Evolutionary conservation across 2,797 vertebrate species (phyloP).

Genomic region (Betta splendens): DNA sequence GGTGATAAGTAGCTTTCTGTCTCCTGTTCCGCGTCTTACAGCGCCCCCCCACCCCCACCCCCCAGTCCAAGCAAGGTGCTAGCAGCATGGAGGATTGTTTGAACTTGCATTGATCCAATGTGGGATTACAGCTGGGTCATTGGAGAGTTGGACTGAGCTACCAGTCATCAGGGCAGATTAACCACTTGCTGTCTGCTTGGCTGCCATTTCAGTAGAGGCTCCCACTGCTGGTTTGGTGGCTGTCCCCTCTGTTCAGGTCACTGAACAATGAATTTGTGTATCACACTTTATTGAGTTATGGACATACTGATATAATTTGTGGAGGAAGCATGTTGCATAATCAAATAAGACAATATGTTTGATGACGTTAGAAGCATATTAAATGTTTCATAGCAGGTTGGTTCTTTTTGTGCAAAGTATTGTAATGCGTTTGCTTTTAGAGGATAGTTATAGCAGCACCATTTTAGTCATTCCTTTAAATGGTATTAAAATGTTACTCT

Average conservation of each 20-base stretch:
- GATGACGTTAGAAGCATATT: no score
- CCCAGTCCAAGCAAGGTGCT: conserved; percentile 70
- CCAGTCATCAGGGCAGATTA: conserved; percentile 80
- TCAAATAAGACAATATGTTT: conserved; percentile 35
- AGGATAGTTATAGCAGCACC: conserved; percentile 39
- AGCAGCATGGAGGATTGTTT: conserved; percentile 78
- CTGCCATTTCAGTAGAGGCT: conserved; percentile 66
- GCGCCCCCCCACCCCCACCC: conserved; percentile 65
- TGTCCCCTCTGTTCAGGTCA: conserved; percentile 53
- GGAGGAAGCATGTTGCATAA: conserved; percentile 26
- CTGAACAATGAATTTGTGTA: conserved; percentile 44
- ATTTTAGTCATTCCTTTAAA: conserved; percentile 47
- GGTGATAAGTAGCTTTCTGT: conserved; percentile 82
- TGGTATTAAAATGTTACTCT: conserved; percentile 48
- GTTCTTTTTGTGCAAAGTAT: conserved; percentile 29
- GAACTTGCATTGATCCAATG: conserved; percentile 81
- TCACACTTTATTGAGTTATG: conserved; percentile 21
- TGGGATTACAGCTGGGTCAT: conserved; percentile 81
- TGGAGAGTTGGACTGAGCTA: conserved; percentile 75
- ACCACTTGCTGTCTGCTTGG: conserved; percentile 72
- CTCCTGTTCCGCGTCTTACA: conserved; percentile 67
- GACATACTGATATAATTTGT: conserved; percentile 33
- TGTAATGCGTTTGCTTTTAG: conserved; percentile 19
- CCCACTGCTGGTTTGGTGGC: conserved; percentile 52
- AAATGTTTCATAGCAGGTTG: conserved; percentile 24